Base-by-base conservation (phyloP, 2,113 vertebrate genomes). In the Todiramphus chloris region DNA sequence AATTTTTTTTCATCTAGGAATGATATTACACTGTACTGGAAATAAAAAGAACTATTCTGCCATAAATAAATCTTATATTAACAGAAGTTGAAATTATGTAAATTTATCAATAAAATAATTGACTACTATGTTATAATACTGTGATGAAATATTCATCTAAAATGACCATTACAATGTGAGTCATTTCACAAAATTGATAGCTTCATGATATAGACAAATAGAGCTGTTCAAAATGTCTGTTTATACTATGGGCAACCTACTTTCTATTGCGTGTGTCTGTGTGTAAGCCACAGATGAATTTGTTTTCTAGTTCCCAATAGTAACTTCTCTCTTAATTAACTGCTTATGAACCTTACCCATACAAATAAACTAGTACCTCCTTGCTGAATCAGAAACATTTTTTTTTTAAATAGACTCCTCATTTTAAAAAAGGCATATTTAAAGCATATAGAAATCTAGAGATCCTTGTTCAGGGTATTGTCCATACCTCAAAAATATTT, bases 71-170 rank as follows among this genome's bases (percentile, higher is more conserved):
- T 13, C 16, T 79, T 53, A 15, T 5, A 44, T 39, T 78, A 80
- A 1, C 2, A 3, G 39, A 28, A 59, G 6, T 15, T 77, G 31
- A 70, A 91, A 75, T 64, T 35, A 48, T 0, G 0, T 56, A 43
- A 5, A 2, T 56, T 88, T 75, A 44, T 93, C 33, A 88, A 55
- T 20, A 82, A 58, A 64, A 68, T 0, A 87, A 70, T 51, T 1
- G 0, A 31, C 11, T 68, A 76, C 25, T 72, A 23, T 25, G 16
- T 5, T 84, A 28, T 41, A 74, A 51, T n/a, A 66, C 3, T 80
- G 63, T 55, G 39, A 66, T 12, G 79, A 81, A 76, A 4, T 24
- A 59, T 82, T 75, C 63, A 67, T 88, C 13, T 62, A 44, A 87
- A 70, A 58, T 55, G 7, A 41, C 31, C 13, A 15, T 21, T 55